Conservation (phyloP, 2,113 vertebrate genomes). For the Bubo blakistoni region DNA sequence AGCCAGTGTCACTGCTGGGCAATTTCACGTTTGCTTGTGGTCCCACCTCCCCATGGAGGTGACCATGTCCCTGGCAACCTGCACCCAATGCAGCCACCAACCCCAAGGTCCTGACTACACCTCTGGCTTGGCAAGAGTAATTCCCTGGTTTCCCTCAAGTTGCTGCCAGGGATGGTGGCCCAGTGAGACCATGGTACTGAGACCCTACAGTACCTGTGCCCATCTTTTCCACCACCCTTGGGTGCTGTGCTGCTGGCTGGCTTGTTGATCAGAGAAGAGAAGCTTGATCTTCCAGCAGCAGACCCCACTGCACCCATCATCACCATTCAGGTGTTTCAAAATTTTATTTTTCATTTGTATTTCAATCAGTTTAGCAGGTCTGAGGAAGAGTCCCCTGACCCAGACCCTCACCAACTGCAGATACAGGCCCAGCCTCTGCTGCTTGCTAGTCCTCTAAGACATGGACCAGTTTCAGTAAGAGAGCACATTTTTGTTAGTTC, state of each 20-base stretch:
- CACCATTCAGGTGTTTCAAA: background rate
- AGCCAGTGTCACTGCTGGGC: background rate
- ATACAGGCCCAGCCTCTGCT: background rate
- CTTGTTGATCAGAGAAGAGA: background rate
- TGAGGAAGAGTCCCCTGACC: background rate
- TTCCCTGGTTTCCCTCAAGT: background rate
- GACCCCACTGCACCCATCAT: background rate
- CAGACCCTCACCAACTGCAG: rapidly evolving
- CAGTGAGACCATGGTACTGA: background rate
- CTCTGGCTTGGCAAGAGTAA: background rate
- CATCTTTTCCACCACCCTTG: background rate
- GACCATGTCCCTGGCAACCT: background rate
- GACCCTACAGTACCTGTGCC: background rate
- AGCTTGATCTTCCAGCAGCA: background rate
- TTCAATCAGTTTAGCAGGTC: background rate
- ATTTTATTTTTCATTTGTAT: background rate
- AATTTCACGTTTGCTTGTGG: background rate
- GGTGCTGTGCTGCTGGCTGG: background rate
- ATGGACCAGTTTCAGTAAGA: background rate
- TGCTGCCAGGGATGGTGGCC: background rate
- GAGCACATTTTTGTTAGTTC: background rate
- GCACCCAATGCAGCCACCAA: rapidly evolving
- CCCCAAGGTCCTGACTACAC: background rate
- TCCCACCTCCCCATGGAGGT: background rate
- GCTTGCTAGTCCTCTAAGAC: background rate